Conservation (phyloP, 2,797 vertebrate species). For the Argentina silus region DNA sequence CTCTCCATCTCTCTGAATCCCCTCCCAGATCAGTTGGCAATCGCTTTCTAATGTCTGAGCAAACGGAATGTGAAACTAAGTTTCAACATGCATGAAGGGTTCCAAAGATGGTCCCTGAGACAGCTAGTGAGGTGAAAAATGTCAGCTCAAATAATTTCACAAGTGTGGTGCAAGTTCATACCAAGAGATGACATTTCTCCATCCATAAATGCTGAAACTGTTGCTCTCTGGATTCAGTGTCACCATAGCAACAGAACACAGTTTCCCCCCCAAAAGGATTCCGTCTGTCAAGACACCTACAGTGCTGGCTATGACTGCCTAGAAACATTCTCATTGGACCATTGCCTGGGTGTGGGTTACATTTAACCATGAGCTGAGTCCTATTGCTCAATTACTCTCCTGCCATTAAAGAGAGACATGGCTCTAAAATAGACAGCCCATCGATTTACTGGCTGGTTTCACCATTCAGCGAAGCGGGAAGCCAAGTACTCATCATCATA, state of each 20-base stretch:
- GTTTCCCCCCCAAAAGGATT: not conserved
- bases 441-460: too few relatives aligned
- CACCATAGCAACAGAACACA: not conserved
- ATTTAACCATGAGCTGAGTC: not conserved
- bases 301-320: not conserved
- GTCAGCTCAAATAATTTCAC: constrained; percentile 14
- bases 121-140: not conserved
- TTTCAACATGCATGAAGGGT: constrained; percentile 18
- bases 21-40: not conserved
- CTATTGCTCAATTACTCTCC: not conserved
- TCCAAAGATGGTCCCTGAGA: constrained; percentile 1
- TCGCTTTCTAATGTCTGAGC: not conserved
- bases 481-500: too few relatives aligned
- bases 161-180: not conserved
- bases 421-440: not conserved
- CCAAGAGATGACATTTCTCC: not conserved
- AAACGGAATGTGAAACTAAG: constrained; percentile 27
- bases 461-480: too few relatives aligned
- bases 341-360: not conserved
- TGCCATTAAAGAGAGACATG: not conserved
- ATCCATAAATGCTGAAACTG: not conserved
- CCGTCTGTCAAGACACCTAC: not conserved
- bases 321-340: not conserved
- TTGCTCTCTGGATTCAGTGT: not conserved
- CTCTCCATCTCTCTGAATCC: constrained; percentile 1